Percentiles rank a stretch among this genome's conserved stretches.
phyloP scores from a whole-genome alignment of 2,113 vertebrate species.

The Pica pica region DNA sequence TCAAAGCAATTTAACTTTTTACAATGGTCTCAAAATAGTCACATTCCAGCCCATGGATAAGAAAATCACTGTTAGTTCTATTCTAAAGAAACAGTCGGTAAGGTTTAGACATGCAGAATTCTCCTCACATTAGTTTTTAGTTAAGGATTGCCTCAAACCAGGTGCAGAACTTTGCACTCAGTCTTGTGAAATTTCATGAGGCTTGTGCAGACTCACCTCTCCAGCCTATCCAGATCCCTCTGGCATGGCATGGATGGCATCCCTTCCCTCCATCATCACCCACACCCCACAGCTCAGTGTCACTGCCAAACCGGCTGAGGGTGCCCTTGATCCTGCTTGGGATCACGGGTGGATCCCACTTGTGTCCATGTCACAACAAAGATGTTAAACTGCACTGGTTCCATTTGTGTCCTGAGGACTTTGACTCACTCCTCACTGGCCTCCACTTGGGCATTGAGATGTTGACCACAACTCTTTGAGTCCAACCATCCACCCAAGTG shows the following conservation, averaged over 20 bases:
- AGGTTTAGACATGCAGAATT: constrained; percentile 4
- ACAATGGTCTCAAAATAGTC: background rate
- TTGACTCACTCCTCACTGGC: background rate
- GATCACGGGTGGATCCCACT: background rate
- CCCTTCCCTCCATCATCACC: rapidly evolving
- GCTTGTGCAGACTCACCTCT: background rate
- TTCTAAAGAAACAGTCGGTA: background rate
- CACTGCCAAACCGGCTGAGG: background rate
- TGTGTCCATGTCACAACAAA: background rate
- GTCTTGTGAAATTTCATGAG: background rate
- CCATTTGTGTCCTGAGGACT: background rate
- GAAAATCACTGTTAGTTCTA: background rate
- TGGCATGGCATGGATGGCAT: background rate
- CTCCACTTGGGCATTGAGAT: background rate
- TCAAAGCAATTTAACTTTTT: constrained; percentile 36
- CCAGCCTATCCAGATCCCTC: background rate
- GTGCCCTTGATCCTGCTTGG: background rate
- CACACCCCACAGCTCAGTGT: background rate
- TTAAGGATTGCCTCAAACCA: background rate
- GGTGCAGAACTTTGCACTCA: background rate
- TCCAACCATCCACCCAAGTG: background rate
- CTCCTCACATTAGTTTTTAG: background rate
- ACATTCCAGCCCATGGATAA: background rate
- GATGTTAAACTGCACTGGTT: background rate
- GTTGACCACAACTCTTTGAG: background rate